Base-by-base conservation (phyloP, 2,888 invertebrate genomes). In the Nasonia oneida region DNA sequence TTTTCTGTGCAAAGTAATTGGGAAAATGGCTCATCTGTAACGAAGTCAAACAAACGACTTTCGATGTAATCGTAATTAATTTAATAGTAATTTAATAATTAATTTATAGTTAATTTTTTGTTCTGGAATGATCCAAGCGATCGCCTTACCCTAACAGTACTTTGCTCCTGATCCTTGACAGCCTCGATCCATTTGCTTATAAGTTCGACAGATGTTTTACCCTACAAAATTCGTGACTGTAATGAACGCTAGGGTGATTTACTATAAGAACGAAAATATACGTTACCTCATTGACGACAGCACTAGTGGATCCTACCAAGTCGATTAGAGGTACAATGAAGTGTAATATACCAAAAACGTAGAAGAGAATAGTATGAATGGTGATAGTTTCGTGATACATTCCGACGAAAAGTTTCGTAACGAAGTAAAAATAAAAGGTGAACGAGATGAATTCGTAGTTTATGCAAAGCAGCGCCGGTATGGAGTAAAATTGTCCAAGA, bases 1-100 rank as follows among this genome's bases (percentile, higher is more conserved):
- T 75, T 61, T 76, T 8, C 14, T 74, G 74, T 4, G 67, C 10
- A 23, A 84, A 61, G 18, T 76, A 76, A 18, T 39, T 70, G 15
- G 50, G 23, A 53, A 76, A 76, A 23, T 53, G 53, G 8, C 39
- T 10, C 15, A 76, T n/a, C 75, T 75, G 15, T 3, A 8, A 15
- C 50, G 0, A 33, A 75, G 15, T 15, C 5, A 1, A 12, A 23
- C 18, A 23, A 23, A 57, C 29, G 29, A 29, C 53, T 53, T 29
- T 53, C 29, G 29, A 29, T 29, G 0, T 29, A 29, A 29, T 29
- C 1, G 29, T 29, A 29, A 29, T 29, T 29, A 29, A 29, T 29
- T 29, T 29, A 29, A 29, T 29, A 1, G 29, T 29, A 29, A 29
- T 29, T 29, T 29, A 29, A 29, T 15, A 50, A 3, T 1, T 37